These are phyloP conservation scores for Sphenodon punctatus DNA, from an alignment of 2,797 vertebrate species.

Conservation along the genomic window DNA sequence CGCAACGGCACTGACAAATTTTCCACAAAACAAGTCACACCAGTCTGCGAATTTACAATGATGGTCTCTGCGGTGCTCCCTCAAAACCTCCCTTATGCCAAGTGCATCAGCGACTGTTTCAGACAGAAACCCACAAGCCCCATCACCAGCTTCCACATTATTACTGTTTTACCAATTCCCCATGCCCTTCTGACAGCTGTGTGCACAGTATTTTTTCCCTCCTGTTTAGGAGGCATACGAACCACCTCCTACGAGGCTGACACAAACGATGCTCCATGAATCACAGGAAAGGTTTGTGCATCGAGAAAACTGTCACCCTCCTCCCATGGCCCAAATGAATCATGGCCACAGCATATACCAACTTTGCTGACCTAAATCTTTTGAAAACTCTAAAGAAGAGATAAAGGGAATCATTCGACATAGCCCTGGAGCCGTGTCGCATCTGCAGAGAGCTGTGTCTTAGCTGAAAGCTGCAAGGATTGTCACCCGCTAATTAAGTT, in stretches of 20 bases:
- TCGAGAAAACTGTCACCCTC: constrained; percentile 58
- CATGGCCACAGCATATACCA: constrained; percentile 45
- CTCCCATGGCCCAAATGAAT: constrained; percentile 59
- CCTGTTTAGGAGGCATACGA: constrained; percentile 43
- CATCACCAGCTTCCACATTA: constrained; percentile 35
- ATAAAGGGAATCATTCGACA: not conserved
- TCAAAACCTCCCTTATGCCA: constrained; percentile 56
- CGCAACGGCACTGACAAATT: not conserved
- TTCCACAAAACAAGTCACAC: constrained; percentile 19
- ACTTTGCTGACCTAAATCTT: not conserved
- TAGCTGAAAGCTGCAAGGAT: not conserved
- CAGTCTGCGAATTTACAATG: constrained; percentile 36
- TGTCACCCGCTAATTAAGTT: constrained; percentile 5
- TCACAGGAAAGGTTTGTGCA: constrained; percentile 65
- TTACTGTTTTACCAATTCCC: not conserved
- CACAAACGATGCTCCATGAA: constrained; percentile 57
- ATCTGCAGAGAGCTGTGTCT: not conserved
- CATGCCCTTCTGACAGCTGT: not conserved
- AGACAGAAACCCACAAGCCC: constrained; percentile 40
- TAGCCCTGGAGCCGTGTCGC: not conserved
- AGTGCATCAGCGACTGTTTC: constrained; percentile 15
- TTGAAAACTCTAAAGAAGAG: not conserved
- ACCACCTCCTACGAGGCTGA: constrained; percentile 51
- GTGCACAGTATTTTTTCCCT: constrained; percentile 9
- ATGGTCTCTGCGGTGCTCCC: constrained; percentile 28